phyloP scores from a whole-genome alignment of 2,113 vertebrate species.

The Lonchura striata region DNA sequence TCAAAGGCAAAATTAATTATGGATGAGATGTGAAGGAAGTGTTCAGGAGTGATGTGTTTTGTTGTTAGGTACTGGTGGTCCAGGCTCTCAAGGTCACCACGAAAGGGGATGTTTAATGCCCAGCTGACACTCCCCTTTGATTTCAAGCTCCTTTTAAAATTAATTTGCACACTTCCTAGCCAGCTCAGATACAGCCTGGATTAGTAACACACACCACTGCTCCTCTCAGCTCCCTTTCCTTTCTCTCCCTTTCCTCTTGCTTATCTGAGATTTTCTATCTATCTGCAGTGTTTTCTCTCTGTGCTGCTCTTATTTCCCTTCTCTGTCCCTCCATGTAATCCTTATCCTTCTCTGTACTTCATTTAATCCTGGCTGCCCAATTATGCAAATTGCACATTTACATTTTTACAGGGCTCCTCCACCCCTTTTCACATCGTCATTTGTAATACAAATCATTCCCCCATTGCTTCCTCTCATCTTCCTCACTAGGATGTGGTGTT shows the following conservation, averaged over 20 bases:
- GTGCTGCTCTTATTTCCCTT: not conserved
- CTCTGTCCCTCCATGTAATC: slow-evolving; percentile 7
- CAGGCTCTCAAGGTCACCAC: not conserved
- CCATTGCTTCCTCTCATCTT: not conserved
- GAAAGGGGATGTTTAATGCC: slow-evolving; percentile 13
- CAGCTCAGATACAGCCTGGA: not conserved
- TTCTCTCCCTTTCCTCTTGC: not conserved
- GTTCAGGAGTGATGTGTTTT: not conserved
- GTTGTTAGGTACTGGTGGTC: slow-evolving; percentile 3
- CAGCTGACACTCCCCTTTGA: slow-evolving; percentile 36
- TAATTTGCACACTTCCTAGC: slow-evolving; percentile 1
- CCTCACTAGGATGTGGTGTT: not conserved
- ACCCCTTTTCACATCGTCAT: not conserved
- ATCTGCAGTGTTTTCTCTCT: not conserved
- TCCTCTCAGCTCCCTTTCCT: not conserved
- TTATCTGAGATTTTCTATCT: slow-evolving; percentile 37
- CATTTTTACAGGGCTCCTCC: slow-evolving; percentile 54
- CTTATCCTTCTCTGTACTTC: slow-evolving; percentile 16
- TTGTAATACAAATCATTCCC: slow-evolving; percentile 10
- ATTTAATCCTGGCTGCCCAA: slow-evolving; percentile 53
- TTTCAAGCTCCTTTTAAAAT: slow-evolving; percentile 50
- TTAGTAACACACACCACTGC: not conserved
- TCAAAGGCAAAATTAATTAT: slow-evolving; percentile 55
- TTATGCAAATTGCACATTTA: slow-evolving; percentile 63
- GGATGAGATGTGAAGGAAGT: slow-evolving; percentile 26